phyloP scores from a whole-genome alignment of 92 coral and sea anemone genomes.

The Meandrina meandrites region DNA sequence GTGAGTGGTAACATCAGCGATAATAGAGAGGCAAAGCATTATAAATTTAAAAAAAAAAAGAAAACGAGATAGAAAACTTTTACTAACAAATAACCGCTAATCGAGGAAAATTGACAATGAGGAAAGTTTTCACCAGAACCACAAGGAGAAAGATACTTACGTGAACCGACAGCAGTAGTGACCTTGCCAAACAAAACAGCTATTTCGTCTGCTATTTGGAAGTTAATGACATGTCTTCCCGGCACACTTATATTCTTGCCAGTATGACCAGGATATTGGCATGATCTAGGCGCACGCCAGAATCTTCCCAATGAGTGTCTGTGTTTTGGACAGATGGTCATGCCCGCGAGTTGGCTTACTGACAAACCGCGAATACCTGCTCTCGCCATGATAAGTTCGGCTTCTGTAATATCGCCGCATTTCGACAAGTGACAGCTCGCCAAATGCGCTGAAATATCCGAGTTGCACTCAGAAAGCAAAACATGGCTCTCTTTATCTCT shows the following conservation, averaged over 20 bases:
- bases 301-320: slow-evolving; percentile 52
- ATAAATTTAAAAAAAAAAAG: too few species aligned
- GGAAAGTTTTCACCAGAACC: too few species aligned
- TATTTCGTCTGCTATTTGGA: slow-evolving; percentile 56
- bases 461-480: too few species aligned
- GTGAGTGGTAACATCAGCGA: too few species aligned
- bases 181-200: not conserved
- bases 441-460: too few species aligned
- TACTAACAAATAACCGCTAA: too few species aligned
- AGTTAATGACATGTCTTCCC: slow-evolving; percentile 51
- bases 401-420: slow-evolving; percentile 54
- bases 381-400: slow-evolving; percentile 41
- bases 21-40: too few species aligned
- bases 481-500: slow-evolving; percentile 41
- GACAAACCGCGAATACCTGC: slow-evolving; percentile 42
- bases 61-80: too few species aligned
- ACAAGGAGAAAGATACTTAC: slow-evolving; percentile 36
- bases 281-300: slow-evolving; percentile 57
- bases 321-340: slow-evolving; percentile 64
- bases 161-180: too few species aligned
- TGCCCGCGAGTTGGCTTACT: slow-evolving; percentile 23
- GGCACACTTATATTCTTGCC: slow-evolving; percentile 45
- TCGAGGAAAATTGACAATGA: too few species aligned
- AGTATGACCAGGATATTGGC: slow-evolving; percentile 53
- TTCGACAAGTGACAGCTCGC: slow-evolving; percentile 16